phyloP scores from a whole-genome alignment of 2,113 vertebrate species.

The Gymnorhina tibicen region DNA sequence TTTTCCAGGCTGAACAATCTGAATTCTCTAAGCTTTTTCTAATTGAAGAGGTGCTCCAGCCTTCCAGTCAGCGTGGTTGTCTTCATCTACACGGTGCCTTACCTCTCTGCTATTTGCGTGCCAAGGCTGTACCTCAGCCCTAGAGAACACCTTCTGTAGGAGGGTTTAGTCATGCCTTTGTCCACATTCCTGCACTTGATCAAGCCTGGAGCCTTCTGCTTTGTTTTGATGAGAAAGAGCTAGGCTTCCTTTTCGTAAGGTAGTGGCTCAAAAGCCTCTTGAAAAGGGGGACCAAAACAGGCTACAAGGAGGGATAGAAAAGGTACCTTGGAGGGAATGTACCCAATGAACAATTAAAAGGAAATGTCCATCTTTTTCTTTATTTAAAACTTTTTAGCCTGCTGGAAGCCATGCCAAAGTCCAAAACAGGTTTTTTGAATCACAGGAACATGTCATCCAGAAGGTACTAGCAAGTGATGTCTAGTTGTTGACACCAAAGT shows the following conservation, averaged over 20 bases:
- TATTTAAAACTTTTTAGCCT: neutral
- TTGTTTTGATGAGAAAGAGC: neutral
- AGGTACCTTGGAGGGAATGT: neutral
- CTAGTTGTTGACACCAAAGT: neutral
- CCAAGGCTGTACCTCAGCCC: neutral
- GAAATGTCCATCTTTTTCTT: neutral
- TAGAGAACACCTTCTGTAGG: neutral
- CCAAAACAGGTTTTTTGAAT: neutral
- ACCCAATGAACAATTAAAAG: neutral
- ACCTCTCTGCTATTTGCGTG: neutral
- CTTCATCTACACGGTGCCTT: neutral
- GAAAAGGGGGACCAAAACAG: neutral
- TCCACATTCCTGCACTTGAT: neutral
- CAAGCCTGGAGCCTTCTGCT: neutral
- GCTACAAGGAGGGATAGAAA: neutral
- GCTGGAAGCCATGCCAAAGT: neutral
- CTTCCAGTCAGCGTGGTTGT: neutral
- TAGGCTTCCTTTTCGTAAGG: neutral
- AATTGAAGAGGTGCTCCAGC: neutral
- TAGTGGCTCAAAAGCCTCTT: neutral
- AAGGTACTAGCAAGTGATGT: neutral
- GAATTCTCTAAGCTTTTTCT: neutral
- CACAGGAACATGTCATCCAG: neutral
- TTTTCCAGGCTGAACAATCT: neutral
- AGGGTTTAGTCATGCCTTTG: neutral